Conservation (phyloP, 2,888 invertebrate genomes). For the Tyria jacobaeae region DNA sequence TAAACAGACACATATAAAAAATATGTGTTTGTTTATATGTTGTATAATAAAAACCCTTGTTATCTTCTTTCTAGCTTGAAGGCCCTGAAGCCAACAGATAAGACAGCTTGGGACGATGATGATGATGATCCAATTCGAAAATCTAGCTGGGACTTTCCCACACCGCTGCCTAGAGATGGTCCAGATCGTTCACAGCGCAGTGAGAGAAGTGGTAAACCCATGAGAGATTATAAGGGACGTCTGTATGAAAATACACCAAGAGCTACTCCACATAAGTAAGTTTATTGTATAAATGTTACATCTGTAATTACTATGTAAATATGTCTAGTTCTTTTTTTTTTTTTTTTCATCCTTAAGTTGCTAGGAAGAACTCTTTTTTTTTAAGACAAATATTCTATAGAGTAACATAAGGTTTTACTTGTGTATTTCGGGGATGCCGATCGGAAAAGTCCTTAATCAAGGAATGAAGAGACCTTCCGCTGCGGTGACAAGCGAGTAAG, state of each 20-base stretch:
- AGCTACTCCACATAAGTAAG: constrained; percentile 94
- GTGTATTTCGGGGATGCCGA: too few species aligned
- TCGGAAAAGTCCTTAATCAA: too few species aligned
- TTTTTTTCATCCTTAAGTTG: not conserved
- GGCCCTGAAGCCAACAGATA: constrained; percentile 86
- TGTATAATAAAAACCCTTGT: not conserved
- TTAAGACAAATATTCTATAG: too few species aligned
- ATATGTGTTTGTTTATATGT: not conserved
- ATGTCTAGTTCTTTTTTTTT: too few species aligned
- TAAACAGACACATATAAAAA: too few species aligned
- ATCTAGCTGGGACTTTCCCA: constrained; percentile 97
- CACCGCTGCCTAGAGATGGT: constrained; percentile 88
- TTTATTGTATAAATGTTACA: constrained; percentile 18
- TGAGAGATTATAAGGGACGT: constrained; percentile 75
- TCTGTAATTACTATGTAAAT: too few species aligned
- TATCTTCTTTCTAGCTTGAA: constrained; percentile 68
- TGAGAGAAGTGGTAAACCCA: constrained; percentile 63
- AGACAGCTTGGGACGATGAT: constrained; percentile 91
- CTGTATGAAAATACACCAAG: constrained; percentile 90
- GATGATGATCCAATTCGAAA: constrained; percentile 91
- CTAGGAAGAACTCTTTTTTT: too few species aligned
- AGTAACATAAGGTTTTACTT: too few species aligned
- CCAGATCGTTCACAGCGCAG: constrained; percentile 75
- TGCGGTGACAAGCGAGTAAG: too few species aligned
- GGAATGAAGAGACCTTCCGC: too few species aligned